Base-by-base conservation (phyloP, 2,888 invertebrate genomes). In the Tachystola acroxantha region DNA sequence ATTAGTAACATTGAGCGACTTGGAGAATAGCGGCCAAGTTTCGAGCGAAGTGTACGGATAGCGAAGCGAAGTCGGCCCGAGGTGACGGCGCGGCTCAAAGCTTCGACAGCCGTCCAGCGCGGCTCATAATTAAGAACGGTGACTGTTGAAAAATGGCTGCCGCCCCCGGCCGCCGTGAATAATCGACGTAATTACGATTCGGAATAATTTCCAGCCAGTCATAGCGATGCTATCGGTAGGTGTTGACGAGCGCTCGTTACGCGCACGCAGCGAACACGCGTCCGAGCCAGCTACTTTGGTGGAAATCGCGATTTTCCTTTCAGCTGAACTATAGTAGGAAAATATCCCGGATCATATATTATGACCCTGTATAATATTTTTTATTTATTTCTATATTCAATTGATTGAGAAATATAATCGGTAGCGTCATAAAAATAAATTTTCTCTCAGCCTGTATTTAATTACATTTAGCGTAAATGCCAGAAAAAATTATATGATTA, bases 81-180 rank as follows among this genome's bases (percentile, higher is more conserved):
- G 77, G 81, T 84, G 85, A 82, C 85, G 85, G 85, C 79, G 66
- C 76, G 73, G 60, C 82, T 85, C 85, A 86, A 85, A 85, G 85
- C 82, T 79, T 85, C 85, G 85, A 85, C 85, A 84, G 85, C 64
- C 85, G 82, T 84, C 85, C 85, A 82, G 69, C 75, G 65, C 75
- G 74, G 78, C 76, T 85, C 84, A 85, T 86, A 86, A 85, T 86
- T 86, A 86, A 86, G 86, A 86, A 86, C 81, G 82, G 86, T 86
- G 86, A 86, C 86, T 86, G 84, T 85, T 85, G 85, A 85, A 86
- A 86, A 86, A 86, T 85, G 82, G 82, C 82, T 61, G 84, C 84
- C 84, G 85, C 84, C 85, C 85, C 85, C 82, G 84, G 85, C 84
- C 79, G 80, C 86, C 86, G 85, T 86, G 85, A 86, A 86, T 85